Conservation (phyloP, 2,113 vertebrate genomes). For the Elgaria multicarinata region DNA sequence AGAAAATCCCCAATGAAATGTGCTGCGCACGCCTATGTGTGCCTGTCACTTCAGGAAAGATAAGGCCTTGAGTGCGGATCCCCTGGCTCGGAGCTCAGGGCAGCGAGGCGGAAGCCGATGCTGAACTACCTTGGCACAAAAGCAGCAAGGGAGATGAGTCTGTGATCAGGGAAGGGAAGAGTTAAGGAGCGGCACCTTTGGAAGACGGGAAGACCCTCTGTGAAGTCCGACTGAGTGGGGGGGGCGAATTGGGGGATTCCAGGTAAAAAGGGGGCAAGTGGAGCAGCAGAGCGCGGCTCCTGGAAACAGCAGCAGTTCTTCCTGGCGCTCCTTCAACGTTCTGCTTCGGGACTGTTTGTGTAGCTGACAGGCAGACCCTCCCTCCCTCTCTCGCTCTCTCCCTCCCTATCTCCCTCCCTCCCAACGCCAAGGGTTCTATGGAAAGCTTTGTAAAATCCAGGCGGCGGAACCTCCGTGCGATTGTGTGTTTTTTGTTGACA, state of each 20-base stretch:
- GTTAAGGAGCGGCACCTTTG: not conserved
- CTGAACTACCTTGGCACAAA: not conserved
- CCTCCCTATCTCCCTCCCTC: rapidly evolving
- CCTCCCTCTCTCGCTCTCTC: rapidly evolving
- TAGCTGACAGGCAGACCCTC: not conserved
- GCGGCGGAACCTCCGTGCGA: not conserved
- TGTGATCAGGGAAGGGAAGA: not conserved
- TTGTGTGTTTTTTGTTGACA: not conserved
- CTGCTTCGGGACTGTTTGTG: not conserved
- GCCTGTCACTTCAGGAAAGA: not conserved
- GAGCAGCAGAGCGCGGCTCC: not conserved
- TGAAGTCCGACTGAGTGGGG: not conserved
- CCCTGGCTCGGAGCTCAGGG: not conserved
- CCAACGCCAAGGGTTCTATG: not conserved
- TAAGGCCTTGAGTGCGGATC: not conserved
- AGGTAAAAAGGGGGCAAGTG: not conserved
- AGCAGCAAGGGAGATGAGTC: too few relatives aligned
- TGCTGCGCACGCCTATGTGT: too few relatives aligned
- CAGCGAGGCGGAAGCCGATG: not conserved
- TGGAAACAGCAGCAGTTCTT: not conserved
- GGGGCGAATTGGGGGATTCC: not conserved
- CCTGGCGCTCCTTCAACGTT: not conserved
- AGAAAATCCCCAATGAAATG: too few relatives aligned
- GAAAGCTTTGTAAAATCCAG: rapidly evolving
- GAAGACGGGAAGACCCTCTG: not conserved